These are phyloP conservation scores for Sebastes schlegelii DNA, from an alignment of 2,113 vertebrate species.

Conservation along the genomic window DNA sequence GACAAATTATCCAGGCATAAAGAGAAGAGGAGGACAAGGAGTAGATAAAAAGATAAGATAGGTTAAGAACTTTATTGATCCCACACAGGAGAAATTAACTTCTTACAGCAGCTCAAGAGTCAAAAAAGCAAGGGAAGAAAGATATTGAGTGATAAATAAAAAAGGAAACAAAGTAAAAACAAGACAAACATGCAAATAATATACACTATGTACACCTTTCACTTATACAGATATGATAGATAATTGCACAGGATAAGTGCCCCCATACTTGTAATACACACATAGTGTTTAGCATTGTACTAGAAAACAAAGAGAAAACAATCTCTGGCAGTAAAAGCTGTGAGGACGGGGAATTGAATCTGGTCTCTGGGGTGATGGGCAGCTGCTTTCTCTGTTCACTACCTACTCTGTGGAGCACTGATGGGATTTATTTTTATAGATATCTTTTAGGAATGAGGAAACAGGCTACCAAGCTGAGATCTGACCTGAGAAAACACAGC, in stretches of 20 bases:
- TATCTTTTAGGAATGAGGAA: conserved; percentile 38
- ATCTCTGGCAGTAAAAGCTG: conserved; percentile 48
- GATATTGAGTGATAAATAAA: background rate
- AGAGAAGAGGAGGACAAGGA: conserved; percentile 12
- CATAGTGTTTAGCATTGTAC: background rate
- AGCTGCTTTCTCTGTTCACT: conserved; percentile 48
- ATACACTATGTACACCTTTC: background rate
- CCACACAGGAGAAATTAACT: too few species aligned
- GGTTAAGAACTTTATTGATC: background rate
- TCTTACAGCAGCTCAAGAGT: background rate
- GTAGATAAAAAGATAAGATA: conserved; percentile 16
- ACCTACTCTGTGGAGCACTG: conserved; percentile 16
- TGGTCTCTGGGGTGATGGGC: conserved; percentile 44
- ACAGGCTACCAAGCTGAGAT: conserved; percentile 6
- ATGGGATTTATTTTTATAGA: conserved; percentile 39
- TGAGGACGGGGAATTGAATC: conserved; percentile 42
- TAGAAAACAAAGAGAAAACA: conserved; percentile 19
- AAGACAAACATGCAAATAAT: background rate
- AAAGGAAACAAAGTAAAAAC: background rate
- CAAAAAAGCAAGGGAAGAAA: background rate
- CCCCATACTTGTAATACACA: background rate
- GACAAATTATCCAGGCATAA: conserved; percentile 50
- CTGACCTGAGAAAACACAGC: background rate
- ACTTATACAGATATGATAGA: background rate
- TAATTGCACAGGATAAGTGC: background rate